A percentile compares a stretch with the other conserved stretches of the same genome.
Conservation (phyloP, 2,113 vertebrate species). For the Labeo rohita region DNA sequence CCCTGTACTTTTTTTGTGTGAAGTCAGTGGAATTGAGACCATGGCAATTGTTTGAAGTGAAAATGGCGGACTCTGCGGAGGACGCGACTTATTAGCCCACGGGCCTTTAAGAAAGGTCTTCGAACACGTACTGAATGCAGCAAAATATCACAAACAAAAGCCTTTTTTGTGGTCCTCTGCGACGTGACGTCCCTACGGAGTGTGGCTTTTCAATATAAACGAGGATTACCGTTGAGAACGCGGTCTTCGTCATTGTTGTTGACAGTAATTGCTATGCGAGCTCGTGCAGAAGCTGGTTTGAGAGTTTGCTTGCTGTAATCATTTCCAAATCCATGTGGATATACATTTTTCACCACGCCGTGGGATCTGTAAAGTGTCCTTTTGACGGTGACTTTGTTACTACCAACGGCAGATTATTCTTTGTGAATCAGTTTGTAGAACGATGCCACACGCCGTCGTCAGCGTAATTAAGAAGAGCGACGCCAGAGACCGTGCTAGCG, state of each 20-base stretch:
- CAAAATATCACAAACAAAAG: constrained; percentile 32
- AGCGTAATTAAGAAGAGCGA: constrained; percentile 7
- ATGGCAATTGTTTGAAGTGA: constrained; percentile 86
- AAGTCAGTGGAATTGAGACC: constrained; percentile 89
- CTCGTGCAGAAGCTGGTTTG: neutral
- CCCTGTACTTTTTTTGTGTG: constrained; percentile 83
- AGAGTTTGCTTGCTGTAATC: constrained; percentile 11
- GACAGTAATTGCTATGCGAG: constrained; percentile 38
- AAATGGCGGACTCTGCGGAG: constrained; percentile 81
- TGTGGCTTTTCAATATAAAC: constrained; percentile 41
- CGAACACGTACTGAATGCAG: constrained; percentile 67
- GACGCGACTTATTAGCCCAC: constrained; percentile 70
- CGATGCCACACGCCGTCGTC: neutral
- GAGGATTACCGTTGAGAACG: constrained; percentile 21
- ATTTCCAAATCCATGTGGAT: constrained; percentile 31
- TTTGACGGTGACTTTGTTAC: constrained; percentile 9
- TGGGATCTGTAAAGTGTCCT: constrained; percentile 36
- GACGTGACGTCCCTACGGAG: neutral
- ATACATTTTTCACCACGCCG: neutral
- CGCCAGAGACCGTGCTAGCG: neutral
- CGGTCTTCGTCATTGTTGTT: constrained; percentile 13
- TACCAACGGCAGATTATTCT: neutral
- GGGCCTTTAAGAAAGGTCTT: constrained; percentile 72
- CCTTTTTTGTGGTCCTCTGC: constrained; percentile 34
- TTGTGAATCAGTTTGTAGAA: constrained; percentile 20